A percentile compares a stretch with the other conserved stretches of the same genome.
Evolutionary conservation across 2,888 invertebrate species (phyloP).

Genomic region (Lathronympha strigana): DNA sequence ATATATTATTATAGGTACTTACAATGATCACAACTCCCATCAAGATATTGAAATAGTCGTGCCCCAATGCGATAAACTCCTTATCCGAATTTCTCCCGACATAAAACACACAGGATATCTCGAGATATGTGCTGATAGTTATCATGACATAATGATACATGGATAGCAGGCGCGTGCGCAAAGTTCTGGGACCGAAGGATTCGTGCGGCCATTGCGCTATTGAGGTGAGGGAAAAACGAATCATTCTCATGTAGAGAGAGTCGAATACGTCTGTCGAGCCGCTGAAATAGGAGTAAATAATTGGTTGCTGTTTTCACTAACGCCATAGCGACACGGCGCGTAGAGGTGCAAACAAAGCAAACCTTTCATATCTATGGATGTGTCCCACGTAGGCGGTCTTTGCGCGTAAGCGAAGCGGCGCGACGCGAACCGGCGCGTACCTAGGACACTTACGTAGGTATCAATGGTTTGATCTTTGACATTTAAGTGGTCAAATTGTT

Average conservation of each 20-base stretch:
- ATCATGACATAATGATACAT: neutral
- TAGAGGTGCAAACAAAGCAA: too few relatives aligned
- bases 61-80: neutral
- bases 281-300: neutral
- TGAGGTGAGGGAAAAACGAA: neutral
- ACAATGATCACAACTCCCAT: conserved; percentile 2
- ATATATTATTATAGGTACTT: neutral
- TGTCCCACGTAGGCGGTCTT: too few relatives aligned
- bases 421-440: too few relatives aligned
- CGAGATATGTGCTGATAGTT: neutral
- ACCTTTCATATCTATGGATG: too few relatives aligned
- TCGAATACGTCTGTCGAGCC: neutral
- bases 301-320: too few relatives aligned
- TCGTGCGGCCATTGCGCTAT: conserved; percentile 8
- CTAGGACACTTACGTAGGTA: too few relatives aligned
- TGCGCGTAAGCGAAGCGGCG: too few relatives aligned
- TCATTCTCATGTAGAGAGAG: neutral
- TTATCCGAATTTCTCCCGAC: neutral
- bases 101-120: conserved; percentile 1
- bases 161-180: neutral
- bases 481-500: too few relatives aligned
- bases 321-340: too few relatives aligned
- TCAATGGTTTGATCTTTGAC: too few relatives aligned
- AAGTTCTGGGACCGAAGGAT: neutral
- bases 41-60: conserved; percentile 4